phyloP scores from a whole-genome alignment of 2,888 invertebrate species.

The Horisme vitalbata region DNA sequence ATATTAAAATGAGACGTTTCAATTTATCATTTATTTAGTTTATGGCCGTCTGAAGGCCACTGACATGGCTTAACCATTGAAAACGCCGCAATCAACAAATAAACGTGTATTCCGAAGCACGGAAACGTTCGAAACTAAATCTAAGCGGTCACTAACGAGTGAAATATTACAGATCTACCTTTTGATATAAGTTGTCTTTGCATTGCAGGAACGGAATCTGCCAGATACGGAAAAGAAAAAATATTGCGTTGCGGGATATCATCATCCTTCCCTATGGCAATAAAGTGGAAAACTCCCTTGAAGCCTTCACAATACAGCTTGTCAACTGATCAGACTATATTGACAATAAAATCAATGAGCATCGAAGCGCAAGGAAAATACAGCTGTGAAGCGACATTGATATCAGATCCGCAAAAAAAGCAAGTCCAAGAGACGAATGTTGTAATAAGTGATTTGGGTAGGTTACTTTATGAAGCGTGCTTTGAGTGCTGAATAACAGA shows the following conservation, averaged over 20 bases:
- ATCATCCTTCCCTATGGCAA: slow-evolving; percentile 3
- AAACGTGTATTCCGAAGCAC: too few species aligned
- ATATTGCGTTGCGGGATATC: slow-evolving; percentile 2
- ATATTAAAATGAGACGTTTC: too few species aligned
- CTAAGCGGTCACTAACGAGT: too few species aligned
- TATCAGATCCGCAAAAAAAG: slow-evolving; percentile 1
- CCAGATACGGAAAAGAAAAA: slow-evolving; percentile 6
- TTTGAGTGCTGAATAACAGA: too few species aligned
- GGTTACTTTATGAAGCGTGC: too few species aligned
- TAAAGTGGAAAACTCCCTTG: slow-evolving; percentile 11
- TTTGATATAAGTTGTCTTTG: too few species aligned
- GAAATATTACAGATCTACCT: too few species aligned
- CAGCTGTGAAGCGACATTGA: slow-evolving; percentile 12
- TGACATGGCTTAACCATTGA: too few species aligned
- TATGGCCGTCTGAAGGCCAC: too few species aligned
- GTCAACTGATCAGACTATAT: slow-evolving; percentile 4
- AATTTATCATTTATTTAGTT: too few species aligned
- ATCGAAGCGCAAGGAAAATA: slow-evolving; percentile 14
- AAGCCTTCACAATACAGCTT: slow-evolving; percentile 9
- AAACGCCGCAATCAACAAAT: too few species aligned
- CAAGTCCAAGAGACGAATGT: slow-evolving; percentile 2
- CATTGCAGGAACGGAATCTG: neutral
- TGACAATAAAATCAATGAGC: slow-evolving; percentile 13
- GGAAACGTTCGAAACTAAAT: too few species aligned
- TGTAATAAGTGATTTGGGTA: slow-evolving; percentile 13